Conservation (phyloP, 2,113 vertebrate species). For the Poicephalus meyeri region DNA sequence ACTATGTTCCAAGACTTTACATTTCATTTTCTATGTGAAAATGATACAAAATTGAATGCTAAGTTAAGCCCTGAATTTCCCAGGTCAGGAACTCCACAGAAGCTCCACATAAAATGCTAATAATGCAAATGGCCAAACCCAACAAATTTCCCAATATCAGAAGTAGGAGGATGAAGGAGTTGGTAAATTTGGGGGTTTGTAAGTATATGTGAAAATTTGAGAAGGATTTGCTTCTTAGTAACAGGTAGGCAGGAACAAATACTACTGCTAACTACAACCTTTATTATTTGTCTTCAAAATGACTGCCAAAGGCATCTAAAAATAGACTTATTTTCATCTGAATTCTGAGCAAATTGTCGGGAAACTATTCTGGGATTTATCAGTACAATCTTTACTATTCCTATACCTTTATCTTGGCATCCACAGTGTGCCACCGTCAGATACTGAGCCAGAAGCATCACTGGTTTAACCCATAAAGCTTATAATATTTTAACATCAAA, state of each 20-base stretch:
- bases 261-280: neutral
- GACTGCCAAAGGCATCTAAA: neutral
- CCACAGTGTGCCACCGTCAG: neutral
- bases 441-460: neutral
- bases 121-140: neutral
- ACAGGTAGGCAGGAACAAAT: neutral
- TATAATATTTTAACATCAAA: neutral
- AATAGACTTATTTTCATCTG: neutral
- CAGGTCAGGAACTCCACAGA: neutral
- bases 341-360: neutral
- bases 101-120: neutral
- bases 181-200: neutral
- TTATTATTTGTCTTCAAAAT: constrained; percentile 20
- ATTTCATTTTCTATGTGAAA: neutral
- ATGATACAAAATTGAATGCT: neutral
- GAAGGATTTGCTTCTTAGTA: neutral
- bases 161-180: neutral
- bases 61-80: neutral
- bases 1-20: neutral
- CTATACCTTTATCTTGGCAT: neutral
- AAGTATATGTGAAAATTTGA: neutral
- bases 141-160: neutral
- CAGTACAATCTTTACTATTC: neutral
- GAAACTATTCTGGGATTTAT: neutral
- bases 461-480: neutral